phyloP scores from a whole-genome alignment of 2,888 invertebrate genomes.

The Charanyca ferruginea region DNA sequence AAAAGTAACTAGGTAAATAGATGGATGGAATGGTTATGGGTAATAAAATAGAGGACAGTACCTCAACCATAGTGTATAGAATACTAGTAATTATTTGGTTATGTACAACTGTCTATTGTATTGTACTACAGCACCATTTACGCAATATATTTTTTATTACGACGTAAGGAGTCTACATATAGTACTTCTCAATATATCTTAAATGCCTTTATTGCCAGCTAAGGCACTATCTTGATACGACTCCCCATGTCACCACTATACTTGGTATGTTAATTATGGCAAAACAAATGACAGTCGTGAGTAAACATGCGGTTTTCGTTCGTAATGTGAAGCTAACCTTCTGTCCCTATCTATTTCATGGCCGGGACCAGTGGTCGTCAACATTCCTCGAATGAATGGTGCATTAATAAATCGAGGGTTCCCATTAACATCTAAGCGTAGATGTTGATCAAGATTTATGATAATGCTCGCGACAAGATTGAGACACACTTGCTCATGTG shows the following conservation, averaged over 20 bases:
- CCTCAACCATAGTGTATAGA: too few relatives aligned
- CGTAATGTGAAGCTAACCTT: background rate
- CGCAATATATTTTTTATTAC: too few relatives aligned
- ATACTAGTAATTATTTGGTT: too few relatives aligned
- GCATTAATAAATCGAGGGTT: slow-evolving; percentile 85
- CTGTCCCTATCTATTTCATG: slow-evolving; percentile 2
- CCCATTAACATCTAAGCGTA: slow-evolving; percentile 88
- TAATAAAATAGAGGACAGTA: too few relatives aligned
- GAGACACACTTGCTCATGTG: slow-evolving; percentile 77
- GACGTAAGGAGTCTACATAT: too few relatives aligned
- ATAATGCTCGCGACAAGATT: slow-evolving; percentile 83
- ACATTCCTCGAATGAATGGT: slow-evolving; percentile 72
- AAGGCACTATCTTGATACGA: too few relatives aligned
- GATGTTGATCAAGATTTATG: slow-evolving; percentile 90
- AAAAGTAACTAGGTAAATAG: too few relatives aligned
- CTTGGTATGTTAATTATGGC: background rate
- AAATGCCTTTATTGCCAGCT: too few relatives aligned
- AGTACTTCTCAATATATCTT: too few relatives aligned
- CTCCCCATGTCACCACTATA: background rate
- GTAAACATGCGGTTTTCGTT: background rate
- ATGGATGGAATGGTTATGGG: too few relatives aligned
- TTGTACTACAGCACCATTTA: too few relatives aligned
- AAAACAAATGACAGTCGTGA: background rate
- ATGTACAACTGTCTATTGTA: too few relatives aligned
- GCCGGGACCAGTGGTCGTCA: slow-evolving; percentile 55